Evolutionary conservation across 2,888 invertebrate species (phyloP), one percentile per base, ranked within the genome.

Genomic region (Odontocerum albicorne): DNA sequence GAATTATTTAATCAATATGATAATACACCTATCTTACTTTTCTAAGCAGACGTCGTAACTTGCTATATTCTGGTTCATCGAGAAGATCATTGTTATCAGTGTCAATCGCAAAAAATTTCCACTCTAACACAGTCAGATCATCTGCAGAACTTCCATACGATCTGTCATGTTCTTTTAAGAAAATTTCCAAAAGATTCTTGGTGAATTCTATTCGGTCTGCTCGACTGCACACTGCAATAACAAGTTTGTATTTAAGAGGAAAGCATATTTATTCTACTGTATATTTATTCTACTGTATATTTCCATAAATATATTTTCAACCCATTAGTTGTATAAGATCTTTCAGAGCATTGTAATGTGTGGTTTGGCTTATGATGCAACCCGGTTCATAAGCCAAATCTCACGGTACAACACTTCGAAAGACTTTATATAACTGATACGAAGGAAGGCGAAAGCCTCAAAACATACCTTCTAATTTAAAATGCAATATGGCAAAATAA

Each of bases 81-180:
- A 96, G 74, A 51, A 83, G 76, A 44, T 85, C 83, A 72, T 94
- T 92, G 42, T 79, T 79, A 72, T 96, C 89, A 59, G 77, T 75
- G 72, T 97, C 96, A 65, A 96, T 79, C 59, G 86, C 83, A 17
- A 81, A 74, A 70, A 96, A 97, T 72, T 96, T 96, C 96, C 96
- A 97, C 62, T 88, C 86, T 10, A 93, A 77, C 0, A 93, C 88
- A 10, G 70, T 66, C 13, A 74, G 70, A 19, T 84, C 82, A 21
- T 67, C 66, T 12, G 54, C 49, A 42, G 75, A 71, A 38, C 67
- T 63, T 2, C 70, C 57, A n/a, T 67, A 63, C 4, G 66, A 64
- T 35, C 83, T 73, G 42, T 76, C 72, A 63, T 84, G 90, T 71
- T 96, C 95, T 20, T 87, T 87, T 63, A 86, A 86, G 68, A 96